Base-by-base conservation (phyloP, 2,113 vertebrate genomes). In the Macquaria ambigua region DNA sequence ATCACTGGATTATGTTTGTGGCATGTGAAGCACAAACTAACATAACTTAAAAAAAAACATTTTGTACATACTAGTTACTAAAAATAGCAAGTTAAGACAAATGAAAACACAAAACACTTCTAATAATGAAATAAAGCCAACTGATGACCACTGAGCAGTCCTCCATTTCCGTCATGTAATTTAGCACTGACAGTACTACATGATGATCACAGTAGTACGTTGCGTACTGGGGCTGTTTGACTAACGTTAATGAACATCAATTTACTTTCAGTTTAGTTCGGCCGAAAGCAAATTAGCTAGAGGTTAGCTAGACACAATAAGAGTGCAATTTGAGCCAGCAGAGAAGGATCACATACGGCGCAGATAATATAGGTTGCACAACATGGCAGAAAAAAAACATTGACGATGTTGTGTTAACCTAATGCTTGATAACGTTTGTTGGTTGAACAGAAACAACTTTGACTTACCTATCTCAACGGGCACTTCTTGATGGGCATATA, bases 401-500 rank as follows among this genome's bases (percentile, higher is more conserved):
- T n/a, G 3, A 9, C 0, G 6, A n/a, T n/a, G 21, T 39, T 50
- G 64, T 34, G 37, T 46, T n/a, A 77, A 67, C 62, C 46, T 71
- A 50, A 74, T 3, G 41, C 62, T 9, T n/a, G 0, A 15, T 11
- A 63, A 84, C 61, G 64, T 71, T 12, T 25, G 37, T 25, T 43
- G 11, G 16, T 28, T 18, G 6, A 31, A 41, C 6, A 25, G 25
- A 73, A 73, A 50, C 4, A n/a, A 23, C 28, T 12, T 37, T 37
- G 56, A 77, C 87, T 77, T 79, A 90, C 87, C 90, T 21, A 10
- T 55, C 2, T 20, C 15, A 75, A 61, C 37, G 15, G 14, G 1
- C 20, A 52, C 73, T 34, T 66, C 21, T 14, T 4, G 1, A 0
- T 23, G 20, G 10, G 41, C 34, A 16, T 56, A 48, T 34, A 20